phyloP scores from a whole-genome alignment of 2,888 invertebrate genomes.

The Idaea dimidiata region DNA sequence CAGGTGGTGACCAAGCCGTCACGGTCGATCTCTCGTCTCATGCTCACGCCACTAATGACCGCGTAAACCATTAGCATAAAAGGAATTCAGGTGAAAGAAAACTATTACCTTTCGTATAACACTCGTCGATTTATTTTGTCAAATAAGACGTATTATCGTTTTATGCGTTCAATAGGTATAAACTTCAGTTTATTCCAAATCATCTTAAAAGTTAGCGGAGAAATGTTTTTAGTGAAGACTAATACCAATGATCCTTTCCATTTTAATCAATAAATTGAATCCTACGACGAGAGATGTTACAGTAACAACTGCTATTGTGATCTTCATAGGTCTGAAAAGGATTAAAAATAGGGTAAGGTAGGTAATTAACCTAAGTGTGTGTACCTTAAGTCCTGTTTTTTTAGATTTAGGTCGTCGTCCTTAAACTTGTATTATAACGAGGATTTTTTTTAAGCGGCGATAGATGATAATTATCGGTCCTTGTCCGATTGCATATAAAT shows the following conservation, averaged over 20 bases:
- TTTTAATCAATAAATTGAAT: constrained; percentile 54
- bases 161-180: neutral
- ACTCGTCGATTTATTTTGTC: constrained; percentile 14
- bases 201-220: neutral
- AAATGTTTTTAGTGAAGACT: neutral
- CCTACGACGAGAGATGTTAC: constrained; percentile 60
- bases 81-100: constrained; percentile 15
- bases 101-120: constrained; percentile 22
- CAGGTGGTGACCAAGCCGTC: constrained; percentile 48
- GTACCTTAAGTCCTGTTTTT: no score
- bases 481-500: no score
- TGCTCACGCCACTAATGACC: constrained; percentile 39
- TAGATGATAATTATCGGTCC: no score
- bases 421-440: no score
- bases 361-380: no score
- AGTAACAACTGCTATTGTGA: constrained; percentile 65
- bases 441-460: no score
- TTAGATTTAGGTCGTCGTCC: no score
- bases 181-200: neutral
- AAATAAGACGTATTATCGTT: neutral
- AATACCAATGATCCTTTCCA: constrained; percentile 47
- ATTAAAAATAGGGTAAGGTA: neutral
- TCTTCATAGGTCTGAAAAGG: constrained; percentile 67
- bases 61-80: constrained; percentile 39
- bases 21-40: constrained; percentile 41